These are phyloP conservation scores for Agelas oroides DNA, from an alignment of 37 sponge, comb jelly and placozoan genomes.

Conservation along the genomic window DNA sequence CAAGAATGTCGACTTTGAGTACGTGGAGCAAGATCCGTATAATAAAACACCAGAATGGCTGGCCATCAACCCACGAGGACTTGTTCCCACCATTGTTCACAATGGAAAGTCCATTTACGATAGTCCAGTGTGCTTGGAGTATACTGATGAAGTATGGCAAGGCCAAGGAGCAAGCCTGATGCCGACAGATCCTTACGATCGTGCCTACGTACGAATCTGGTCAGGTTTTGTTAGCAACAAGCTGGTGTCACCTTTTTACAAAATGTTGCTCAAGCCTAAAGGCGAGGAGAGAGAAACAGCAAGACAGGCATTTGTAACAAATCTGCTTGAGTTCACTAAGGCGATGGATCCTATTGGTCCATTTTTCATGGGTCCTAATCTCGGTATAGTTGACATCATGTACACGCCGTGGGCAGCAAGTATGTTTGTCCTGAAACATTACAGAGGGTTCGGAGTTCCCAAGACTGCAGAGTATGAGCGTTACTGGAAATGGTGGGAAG, in stretches of 20 bases:
- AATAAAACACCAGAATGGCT: constrained; percentile 50
- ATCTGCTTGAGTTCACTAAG: neutral
- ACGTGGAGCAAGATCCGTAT: constrained; percentile 46
- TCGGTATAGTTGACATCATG: constrained; percentile 38
- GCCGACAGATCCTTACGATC: constrained; percentile 15
- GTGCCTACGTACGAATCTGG: constrained; percentile 28
- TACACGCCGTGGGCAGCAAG: constrained; percentile 9
- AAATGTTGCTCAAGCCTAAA: neutral
- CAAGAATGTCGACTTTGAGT: constrained; percentile 33
- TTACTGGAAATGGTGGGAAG: constrained; percentile 29
- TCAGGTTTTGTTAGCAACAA: constrained; percentile 18
- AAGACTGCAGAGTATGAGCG: constrained; percentile 11
- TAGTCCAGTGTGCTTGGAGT: constrained; percentile 31
- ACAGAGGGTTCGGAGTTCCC: constrained; percentile 28
- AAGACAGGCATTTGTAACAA: neutral
- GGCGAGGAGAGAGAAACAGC: constrained; percentile 17
- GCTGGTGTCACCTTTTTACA: constrained; percentile 23
- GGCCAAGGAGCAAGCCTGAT: constrained; percentile 9
- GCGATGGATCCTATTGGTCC: neutral
- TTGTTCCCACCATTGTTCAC: constrained; percentile 27
- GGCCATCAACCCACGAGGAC: constrained; percentile 40
- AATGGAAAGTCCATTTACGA: constrained; percentile 36
- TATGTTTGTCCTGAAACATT: constrained; percentile 10
- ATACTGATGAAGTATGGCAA: constrained; percentile 35
- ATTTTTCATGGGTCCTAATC: constrained; percentile 17